phyloP scores from a whole-genome alignment of 2,888 invertebrate species.

The Caenorhabditis macrosperma region DNA sequence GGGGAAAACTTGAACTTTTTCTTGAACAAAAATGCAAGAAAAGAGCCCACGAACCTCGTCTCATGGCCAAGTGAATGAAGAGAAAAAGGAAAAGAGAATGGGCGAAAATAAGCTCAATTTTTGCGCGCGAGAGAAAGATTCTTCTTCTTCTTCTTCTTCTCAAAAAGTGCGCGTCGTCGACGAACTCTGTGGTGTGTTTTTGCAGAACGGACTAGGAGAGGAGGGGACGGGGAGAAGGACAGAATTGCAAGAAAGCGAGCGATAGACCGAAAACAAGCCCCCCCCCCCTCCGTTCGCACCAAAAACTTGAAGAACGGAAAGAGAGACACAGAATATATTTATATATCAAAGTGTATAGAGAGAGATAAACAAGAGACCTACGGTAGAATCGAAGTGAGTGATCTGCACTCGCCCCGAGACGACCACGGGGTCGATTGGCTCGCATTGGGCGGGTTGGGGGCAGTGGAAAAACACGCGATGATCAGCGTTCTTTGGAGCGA shows the following conservation, averaged over 20 bases:
- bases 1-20: no score
- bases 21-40: no score
- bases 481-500: neutral
- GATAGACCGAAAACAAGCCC: conserved; percentile 3
- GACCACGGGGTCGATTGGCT: conserved; percentile 23
- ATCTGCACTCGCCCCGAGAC: conserved; percentile 32
- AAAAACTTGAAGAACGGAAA: conserved; percentile 1
- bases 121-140: no score
- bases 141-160: no score
- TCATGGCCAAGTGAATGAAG: no score
- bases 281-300: neutral
- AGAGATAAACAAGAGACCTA: conserved; percentile 2
- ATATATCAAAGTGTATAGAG: no score
- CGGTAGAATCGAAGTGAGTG: conserved; percentile 5
- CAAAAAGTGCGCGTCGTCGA: neutral
- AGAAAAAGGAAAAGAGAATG: no score
- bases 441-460: neutral
- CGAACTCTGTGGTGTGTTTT: neutral
- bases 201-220: no score
- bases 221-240: neutral
- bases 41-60: no score
- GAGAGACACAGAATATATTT: neutral
- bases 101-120: no score
- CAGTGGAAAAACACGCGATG: neutral
- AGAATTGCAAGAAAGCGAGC: neutral